Evolutionary conservation across 2,888 invertebrate genomes (phyloP).

Genomic region (Protophormia terraenovae): DNA sequence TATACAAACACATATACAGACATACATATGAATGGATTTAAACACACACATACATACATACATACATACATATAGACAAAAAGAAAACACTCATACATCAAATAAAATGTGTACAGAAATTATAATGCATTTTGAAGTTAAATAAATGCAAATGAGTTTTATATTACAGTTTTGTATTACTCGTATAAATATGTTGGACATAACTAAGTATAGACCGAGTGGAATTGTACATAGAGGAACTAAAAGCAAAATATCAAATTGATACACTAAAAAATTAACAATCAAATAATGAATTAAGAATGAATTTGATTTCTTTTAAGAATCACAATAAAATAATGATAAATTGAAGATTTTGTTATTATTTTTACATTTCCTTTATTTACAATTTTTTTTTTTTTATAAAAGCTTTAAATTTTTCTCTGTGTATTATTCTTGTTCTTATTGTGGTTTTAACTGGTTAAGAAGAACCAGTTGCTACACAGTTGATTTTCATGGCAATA

Average conservation of each 20-base stretch:
- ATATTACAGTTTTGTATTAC: slow-evolving; percentile 55
- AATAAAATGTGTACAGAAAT: slow-evolving; percentile 59
- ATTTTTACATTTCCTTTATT: neutral
- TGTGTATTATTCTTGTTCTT: slow-evolving; percentile 30
- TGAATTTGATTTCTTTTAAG: no score
- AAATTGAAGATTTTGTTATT: no score
- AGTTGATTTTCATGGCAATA: slow-evolving; percentile 57
- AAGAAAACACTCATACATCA: slow-evolving; percentile 57
- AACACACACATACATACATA: neutral
- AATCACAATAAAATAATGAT: no score
- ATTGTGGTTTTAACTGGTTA: slow-evolving; percentile 22
- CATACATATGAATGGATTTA: neutral
- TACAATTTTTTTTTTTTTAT: neutral
- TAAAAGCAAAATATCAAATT: no score
- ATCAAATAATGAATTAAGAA: no score
- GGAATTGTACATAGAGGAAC: no score
- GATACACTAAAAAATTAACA: no score
- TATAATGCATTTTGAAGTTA: slow-evolving; percentile 67
- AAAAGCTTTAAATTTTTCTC: neutral
- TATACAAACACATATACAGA: neutral
- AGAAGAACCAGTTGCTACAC: slow-evolving; percentile 44
- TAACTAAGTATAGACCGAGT: no score
- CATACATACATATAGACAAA: neutral
- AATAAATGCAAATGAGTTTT: slow-evolving; percentile 67
- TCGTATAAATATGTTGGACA: neutral